phyloP scores from a whole-genome alignment of 30 jellyfish, hydroid and myxozoan species.

The Rhopilema esculentum region DNA sequence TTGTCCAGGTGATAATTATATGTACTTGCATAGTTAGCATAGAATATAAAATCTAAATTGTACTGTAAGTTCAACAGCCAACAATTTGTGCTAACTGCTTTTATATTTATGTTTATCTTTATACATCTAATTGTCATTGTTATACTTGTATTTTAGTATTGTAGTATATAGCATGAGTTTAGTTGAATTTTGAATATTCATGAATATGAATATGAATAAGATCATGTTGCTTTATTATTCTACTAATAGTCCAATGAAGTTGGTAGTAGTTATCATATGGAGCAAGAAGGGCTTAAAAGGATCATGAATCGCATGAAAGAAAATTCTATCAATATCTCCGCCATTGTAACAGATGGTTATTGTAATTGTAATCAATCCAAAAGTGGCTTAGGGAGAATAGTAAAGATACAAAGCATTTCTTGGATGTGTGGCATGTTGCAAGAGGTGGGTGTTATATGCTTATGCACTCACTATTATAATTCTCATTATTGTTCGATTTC shows the following conservation, averaged over 20 bases:
- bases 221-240: constrained; percentile 10
- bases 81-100: not conserved
- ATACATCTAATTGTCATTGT: not conserved
- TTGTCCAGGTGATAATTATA: constrained; percentile 17
- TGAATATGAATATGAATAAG: not conserved
- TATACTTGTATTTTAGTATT: not conserved
- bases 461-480: not conserved
- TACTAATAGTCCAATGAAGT: constrained; percentile 36
- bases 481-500: not conserved
- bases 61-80: not conserved
- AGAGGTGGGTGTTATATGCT: constrained; percentile 16
- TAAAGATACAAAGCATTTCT: constrained; percentile 20
- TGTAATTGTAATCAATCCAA: constrained; percentile 20
- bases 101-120: not conserved
- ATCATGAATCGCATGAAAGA: constrained; percentile 21
- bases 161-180: not conserved
- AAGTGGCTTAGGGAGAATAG: constrained; percentile 44
- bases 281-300: constrained; percentile 32
- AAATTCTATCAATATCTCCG: constrained; percentile 2
- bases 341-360: constrained; percentile 39
- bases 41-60: constrained; percentile 1
- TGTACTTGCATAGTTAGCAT: constrained; percentile 23
- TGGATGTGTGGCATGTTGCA: constrained; percentile 58
- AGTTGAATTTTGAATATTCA: not conserved
- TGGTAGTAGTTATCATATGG: constrained; percentile 47